A percentile compares a stretch with the other conserved stretches of the same genome.
Conservation (phyloP, 2,113 vertebrate genomes). For the Numida meleagris region DNA sequence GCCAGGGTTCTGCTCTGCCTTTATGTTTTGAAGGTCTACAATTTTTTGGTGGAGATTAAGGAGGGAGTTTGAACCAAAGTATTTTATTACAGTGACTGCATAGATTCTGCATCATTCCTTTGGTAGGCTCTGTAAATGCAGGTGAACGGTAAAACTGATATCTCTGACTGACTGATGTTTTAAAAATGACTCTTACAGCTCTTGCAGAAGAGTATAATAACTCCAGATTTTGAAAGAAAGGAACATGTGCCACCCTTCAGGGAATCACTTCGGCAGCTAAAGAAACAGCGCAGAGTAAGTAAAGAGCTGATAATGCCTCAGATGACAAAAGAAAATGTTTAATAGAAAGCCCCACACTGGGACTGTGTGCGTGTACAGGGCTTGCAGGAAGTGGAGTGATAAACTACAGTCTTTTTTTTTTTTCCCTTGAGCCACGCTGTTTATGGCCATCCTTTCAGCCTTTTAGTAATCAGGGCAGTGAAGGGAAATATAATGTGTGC, state of each 20-base stretch:
- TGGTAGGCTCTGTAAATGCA: not conserved
- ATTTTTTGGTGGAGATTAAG: not conserved
- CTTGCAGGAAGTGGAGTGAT: not conserved
- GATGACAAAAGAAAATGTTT: not conserved
- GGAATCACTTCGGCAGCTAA: conserved; percentile 83
- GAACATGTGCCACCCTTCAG: conserved; percentile 86
- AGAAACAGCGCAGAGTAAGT: conserved; percentile 88
- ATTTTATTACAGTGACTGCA: not conserved
- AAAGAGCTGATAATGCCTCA: not conserved
- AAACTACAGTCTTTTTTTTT: not conserved
- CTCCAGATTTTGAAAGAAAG: conserved; percentile 92
- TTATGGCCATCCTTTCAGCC: not conserved
- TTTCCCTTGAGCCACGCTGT: not conserved
- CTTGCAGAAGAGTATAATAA: conserved; percentile 90
- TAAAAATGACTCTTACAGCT: conserved; percentile 76
- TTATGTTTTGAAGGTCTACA: not conserved
- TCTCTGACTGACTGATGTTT: not conserved
- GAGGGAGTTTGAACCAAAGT: not conserved
- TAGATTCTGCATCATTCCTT: not conserved
- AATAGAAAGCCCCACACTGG: not conserved
- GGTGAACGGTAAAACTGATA: not conserved
- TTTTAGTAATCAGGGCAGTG: not conserved
- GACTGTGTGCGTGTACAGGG: not conserved
- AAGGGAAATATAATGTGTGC: not conserved
- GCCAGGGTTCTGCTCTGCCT: not conserved